phyloP scores from a whole-genome alignment of 2,113 vertebrate species.

The Neolamprologus modestus region DNA sequence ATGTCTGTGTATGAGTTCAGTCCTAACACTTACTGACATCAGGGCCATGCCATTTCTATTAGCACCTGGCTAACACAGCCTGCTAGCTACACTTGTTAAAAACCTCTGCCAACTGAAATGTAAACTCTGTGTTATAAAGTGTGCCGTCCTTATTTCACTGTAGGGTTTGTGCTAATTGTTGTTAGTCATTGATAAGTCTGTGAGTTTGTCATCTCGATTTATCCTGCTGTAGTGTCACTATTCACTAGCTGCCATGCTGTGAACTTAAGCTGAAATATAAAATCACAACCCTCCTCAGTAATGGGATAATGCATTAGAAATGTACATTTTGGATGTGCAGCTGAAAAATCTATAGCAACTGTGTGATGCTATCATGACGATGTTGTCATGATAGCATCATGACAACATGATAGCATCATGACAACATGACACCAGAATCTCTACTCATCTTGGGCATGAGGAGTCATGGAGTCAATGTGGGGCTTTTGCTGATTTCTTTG shows the following conservation, averaged over 20 bases:
- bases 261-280: background rate
- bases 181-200: background rate
- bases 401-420: background rate
- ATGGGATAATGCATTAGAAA: background rate
- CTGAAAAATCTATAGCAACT: background rate
- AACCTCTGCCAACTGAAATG: background rate
- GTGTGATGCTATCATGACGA: background rate
- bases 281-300: background rate
- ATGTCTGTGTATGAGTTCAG: background rate
- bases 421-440: background rate
- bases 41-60: background rate
- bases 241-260: background rate
- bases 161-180: background rate
- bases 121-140: background rate
- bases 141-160: background rate
- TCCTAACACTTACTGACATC: background rate
- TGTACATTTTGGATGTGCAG: background rate
- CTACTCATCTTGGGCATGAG: background rate
- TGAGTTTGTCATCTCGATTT: background rate
- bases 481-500: background rate
- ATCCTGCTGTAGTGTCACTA: background rate
- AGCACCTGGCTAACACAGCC: background rate
- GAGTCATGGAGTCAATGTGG: background rate
- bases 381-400: too few species aligned
- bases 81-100: background rate